These are phyloP conservation scores for Cyclargus thomasi DNA, from an alignment of 1,140 invertebrate species.

Conservation along the genomic window DNA sequence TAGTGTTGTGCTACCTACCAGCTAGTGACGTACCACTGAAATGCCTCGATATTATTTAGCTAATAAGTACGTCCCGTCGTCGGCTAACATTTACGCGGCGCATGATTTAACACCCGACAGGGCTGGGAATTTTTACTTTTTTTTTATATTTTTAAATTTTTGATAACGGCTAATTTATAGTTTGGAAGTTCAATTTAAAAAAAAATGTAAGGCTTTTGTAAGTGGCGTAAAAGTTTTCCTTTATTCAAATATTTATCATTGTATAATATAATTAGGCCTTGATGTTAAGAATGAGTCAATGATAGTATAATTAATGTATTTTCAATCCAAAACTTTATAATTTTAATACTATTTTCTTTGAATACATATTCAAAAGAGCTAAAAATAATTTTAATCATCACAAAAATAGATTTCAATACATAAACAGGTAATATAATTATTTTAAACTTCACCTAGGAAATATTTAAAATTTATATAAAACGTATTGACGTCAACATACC, in stretches of 20 bases:
- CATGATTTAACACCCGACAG: constrained; percentile 21
- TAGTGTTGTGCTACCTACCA: not conserved
- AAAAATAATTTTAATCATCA: too few species aligned
- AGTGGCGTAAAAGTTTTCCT: too few species aligned
- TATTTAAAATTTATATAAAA: not conserved
- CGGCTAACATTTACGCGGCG: constrained; percentile 17
- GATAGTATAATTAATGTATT: too few species aligned
- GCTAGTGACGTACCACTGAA: not conserved
- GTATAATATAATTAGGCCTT: too few species aligned
- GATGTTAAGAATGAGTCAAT: too few species aligned
- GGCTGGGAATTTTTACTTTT: constrained; percentile 15
- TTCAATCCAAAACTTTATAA: too few species aligned
- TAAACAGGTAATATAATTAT: not conserved
- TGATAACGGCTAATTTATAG: too few species aligned
- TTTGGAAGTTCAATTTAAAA: too few species aligned
- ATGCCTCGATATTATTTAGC: constrained; percentile 16
- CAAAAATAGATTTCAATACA: not conserved
- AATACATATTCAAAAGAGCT: not conserved
- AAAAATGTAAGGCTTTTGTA: too few species aligned
- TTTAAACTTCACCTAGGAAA: not conserved
- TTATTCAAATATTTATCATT: too few species aligned
- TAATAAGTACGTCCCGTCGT: constrained; percentile 9
- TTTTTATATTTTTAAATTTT: too few species aligned
- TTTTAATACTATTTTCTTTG: not conserved
- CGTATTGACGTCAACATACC: not conserved